phyloP scores from a whole-genome alignment of 35 echinoderm and acorn worm species.

The Heliocidaris erythrogramma region DNA sequence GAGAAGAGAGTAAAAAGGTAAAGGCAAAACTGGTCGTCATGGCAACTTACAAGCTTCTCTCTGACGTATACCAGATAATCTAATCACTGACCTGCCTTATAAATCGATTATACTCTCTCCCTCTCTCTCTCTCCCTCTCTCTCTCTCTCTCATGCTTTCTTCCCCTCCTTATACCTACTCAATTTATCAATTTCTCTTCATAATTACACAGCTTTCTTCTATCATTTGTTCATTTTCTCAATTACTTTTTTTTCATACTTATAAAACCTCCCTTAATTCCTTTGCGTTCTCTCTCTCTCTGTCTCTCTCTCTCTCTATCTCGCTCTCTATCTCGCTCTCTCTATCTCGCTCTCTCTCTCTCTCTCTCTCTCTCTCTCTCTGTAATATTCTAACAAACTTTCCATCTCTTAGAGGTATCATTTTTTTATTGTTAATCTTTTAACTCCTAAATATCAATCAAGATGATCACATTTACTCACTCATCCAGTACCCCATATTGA shows the following conservation, averaged over 20 bases:
- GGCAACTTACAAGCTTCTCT: slow-evolving; percentile 31
- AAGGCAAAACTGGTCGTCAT: neutral
- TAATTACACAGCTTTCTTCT: no score
- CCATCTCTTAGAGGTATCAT: no score
- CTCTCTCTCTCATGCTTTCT: neutral
- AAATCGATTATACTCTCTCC: neutral
- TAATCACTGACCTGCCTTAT: slow-evolving; percentile 32
- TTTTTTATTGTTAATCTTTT: no score
- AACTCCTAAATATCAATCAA: no score
- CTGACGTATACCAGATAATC: slow-evolving; percentile 18
- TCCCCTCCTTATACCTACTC: neutral
- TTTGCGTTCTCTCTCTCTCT: neutral
- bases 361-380: no score
- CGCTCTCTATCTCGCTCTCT: no score
- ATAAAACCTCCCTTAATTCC: neutral
- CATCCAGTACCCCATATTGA: no score
- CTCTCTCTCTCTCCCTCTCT: neutral
- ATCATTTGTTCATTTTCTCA: neutral
- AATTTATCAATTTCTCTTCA: neutral
- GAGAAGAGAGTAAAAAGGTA: neutral
- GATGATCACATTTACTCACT: no score
- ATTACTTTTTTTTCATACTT: neutral
- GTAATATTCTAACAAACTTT: no score
- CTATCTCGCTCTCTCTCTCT: no score
- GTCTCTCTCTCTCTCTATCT: neutral